phyloP scores from a whole-genome alignment of 1,140 invertebrate species.

The Matsumurasca onukii region DNA sequence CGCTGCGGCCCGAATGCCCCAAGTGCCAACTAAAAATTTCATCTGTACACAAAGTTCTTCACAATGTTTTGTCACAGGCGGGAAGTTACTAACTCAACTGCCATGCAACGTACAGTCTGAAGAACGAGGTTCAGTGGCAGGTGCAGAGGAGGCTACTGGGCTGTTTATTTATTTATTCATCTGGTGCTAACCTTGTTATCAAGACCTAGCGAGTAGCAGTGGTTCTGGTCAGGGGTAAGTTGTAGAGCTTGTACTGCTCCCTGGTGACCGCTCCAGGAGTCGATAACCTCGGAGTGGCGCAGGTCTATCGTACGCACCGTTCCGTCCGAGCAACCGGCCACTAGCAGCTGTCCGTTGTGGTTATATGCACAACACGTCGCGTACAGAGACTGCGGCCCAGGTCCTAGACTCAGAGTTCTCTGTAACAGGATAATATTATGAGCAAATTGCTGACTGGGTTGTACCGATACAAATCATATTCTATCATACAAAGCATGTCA shows the following conservation, averaged over 20 bases:
- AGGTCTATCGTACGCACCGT: slow-evolving; percentile 60
- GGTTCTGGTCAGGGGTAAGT: slow-evolving; percentile 41
- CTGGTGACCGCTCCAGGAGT: slow-evolving; percentile 45
- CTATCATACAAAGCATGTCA: no score
- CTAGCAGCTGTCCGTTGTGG: slow-evolving; percentile 65
- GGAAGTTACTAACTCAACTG: no score
- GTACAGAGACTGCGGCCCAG: slow-evolving; percentile 24
- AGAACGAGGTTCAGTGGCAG: no score
- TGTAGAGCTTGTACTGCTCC: slow-evolving; percentile 37
- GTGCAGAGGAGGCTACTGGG: no score
- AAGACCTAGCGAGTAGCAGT: slow-evolving; percentile 40
- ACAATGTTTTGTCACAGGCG: no score
- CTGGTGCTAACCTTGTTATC: slow-evolving; percentile 44
- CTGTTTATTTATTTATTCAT: no score
- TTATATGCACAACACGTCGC: slow-evolving; percentile 58
- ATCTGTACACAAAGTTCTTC: no score
- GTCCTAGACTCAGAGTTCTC: slow-evolving; percentile 31
- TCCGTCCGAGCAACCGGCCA: slow-evolving; percentile 63
- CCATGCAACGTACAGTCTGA: no score
- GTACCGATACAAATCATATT: no score
- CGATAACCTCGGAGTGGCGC: slow-evolving; percentile 58
- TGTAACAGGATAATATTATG: slow-evolving; percentile 26
- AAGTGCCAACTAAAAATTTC: no score
- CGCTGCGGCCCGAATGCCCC: no score
- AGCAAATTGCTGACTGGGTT: no score